These are phyloP conservation scores for Cheilosia vernalis DNA, from an alignment of 2,888 invertebrate species.

Conservation along the genomic window DNA sequence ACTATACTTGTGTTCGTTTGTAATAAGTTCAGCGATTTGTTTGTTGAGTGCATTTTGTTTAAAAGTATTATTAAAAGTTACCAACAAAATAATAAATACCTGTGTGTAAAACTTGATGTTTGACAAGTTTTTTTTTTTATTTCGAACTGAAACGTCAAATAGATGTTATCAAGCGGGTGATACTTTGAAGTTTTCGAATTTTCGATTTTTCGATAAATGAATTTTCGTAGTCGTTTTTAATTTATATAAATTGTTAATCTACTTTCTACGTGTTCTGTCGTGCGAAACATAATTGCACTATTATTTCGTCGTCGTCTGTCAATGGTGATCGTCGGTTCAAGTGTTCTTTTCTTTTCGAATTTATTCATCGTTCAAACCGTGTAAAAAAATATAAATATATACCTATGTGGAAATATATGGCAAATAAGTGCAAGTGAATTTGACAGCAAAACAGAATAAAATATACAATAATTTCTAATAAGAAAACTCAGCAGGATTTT, in stretches of 20 bases:
- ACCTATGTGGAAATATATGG: not conserved
- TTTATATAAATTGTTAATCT: not conserved
- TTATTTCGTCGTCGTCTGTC: slow-evolving; percentile 9
- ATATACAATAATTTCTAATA: not conserved
- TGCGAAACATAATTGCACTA: not conserved
- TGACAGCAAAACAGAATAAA: slow-evolving; percentile 13
- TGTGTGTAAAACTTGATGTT: slow-evolving; percentile 30
- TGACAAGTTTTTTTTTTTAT: slow-evolving; percentile 26
- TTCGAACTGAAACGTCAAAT: slow-evolving; percentile 60
- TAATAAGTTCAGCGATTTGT: not conserved
- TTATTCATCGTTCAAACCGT: slow-evolving; percentile 1
- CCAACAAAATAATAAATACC: slow-evolving; percentile 11
- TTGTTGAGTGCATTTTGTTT: slow-evolving; percentile 35
- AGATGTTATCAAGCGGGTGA: slow-evolving; percentile 12
- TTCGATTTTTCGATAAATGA: slow-evolving; percentile 25
- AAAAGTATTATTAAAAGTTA: slow-evolving; percentile 20
- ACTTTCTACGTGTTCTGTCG: slow-evolving; percentile 2
- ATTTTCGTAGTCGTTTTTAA: not conserved
- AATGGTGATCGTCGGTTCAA: slow-evolving; percentile 32
- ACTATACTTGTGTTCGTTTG: slow-evolving; percentile 14
- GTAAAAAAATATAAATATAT: slow-evolving; percentile 10
- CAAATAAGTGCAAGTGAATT: slow-evolving; percentile 36
- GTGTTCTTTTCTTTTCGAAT: slow-evolving; percentile 21
- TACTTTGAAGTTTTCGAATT: slow-evolving; percentile 1
- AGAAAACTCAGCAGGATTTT: slow-evolving; percentile 6